These are phyloP conservation scores for Loriculus beryllinus DNA, from an alignment of 2,797 vertebrate species.

Conservation along the genomic window DNA sequence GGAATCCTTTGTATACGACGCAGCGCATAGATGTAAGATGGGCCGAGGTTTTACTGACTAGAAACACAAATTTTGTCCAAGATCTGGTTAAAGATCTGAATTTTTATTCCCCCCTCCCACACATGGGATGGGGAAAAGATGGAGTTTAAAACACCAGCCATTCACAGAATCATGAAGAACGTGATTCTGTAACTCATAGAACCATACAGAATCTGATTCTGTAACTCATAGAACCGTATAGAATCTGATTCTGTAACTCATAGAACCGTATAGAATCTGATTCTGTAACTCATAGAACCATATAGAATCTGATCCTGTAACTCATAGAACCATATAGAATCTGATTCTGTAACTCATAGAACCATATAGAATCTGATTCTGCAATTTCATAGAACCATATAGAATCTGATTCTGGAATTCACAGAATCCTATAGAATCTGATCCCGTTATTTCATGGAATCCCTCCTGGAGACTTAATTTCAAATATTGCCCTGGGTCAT, in stretches of 20 bases:
- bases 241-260: no score
- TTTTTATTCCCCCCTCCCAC: no score
- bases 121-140: not conserved
- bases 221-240: no score
- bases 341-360: no score
- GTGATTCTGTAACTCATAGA: not conserved
- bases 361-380: no score
- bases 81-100: not conserved
- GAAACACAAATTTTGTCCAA: not conserved
- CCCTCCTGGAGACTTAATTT: not conserved
- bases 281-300: no score
- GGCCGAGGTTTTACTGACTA: not conserved
- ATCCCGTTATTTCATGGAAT: not conserved
- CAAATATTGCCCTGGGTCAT: not conserved
- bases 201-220: not conserved
- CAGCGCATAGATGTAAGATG: slow-evolving; percentile 84
- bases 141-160: not conserved
- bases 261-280: no score
- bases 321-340: no score
- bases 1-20: slow-evolving; percentile 83
- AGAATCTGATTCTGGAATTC: no score
- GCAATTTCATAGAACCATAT: no score
- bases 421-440: no score
- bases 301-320: no score
- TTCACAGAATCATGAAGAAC: not conserved